A percentile compares a stretch with the other conserved stretches of the same genome.
These are phyloP conservation scores for Alaudala cheleensis DNA, from an alignment of 2,113 vertebrate species.

Conservation along the genomic window DNA sequence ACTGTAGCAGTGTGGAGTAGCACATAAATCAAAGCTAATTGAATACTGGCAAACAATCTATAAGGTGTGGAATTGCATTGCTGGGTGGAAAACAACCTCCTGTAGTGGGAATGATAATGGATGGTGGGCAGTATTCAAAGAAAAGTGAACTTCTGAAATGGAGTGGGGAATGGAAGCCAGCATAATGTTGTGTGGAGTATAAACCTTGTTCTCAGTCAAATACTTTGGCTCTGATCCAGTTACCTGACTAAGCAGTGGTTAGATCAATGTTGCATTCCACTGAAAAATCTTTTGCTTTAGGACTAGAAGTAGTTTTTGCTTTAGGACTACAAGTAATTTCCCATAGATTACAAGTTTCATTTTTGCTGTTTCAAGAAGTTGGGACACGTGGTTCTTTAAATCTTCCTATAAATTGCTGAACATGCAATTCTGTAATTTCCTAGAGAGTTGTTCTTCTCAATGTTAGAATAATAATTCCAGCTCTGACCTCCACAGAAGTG, in stretches of 20 bases:
- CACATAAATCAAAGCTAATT: background rate
- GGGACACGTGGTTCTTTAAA: background rate
- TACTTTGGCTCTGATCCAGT: background rate
- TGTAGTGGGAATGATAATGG: background rate
- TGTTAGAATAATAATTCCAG: background rate
- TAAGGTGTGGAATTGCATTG: background rate
- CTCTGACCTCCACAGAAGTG: background rate
- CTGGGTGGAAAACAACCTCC: background rate
- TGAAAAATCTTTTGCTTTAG: background rate
- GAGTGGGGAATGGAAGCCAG: background rate
- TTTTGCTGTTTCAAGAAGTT: background rate
- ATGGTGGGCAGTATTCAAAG: background rate
- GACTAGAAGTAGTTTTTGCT: background rate
- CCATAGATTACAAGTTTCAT: background rate
- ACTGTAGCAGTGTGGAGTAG: background rate
- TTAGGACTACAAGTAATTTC: background rate
- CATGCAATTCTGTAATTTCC: background rate
- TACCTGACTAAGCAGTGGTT: background rate
- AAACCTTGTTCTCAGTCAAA: background rate
- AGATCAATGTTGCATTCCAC: background rate
- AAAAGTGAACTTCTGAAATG: background rate
- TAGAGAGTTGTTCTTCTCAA: background rate
- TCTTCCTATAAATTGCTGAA: background rate
- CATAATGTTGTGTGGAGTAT: background rate
- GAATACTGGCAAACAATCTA: background rate